These are phyloP conservation scores for Coracopsis vasa DNA, from an alignment of 2,113 vertebrate genomes.

Conservation along the genomic window DNA sequence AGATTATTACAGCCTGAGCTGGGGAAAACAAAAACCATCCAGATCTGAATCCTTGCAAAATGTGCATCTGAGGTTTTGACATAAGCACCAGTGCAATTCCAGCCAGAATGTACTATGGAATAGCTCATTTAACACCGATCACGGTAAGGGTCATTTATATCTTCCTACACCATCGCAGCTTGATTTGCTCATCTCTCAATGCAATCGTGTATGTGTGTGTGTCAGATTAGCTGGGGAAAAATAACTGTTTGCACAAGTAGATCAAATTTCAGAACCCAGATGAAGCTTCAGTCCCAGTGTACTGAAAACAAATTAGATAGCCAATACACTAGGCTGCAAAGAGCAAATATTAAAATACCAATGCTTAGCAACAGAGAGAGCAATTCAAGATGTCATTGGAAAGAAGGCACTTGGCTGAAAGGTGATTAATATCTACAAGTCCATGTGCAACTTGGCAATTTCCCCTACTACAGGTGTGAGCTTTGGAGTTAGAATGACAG, in stretches of 20 bases:
- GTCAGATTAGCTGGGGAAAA: background rate
- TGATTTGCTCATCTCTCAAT: background rate
- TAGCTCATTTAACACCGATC: background rate
- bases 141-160: background rate
- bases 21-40: background rate
- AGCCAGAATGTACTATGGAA: background rate
- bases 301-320: background rate
- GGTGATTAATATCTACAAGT: background rate
- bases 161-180: background rate
- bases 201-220: background rate
- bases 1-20: background rate
- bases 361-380: background rate
- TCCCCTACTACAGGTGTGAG: background rate
- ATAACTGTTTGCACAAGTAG: background rate
- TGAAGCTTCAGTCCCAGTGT: background rate
- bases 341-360: background rate
- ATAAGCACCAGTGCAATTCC: background rate
- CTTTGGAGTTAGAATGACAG: background rate
- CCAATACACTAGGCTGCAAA: background rate
- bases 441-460: background rate
- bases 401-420: background rate
- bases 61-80: background rate
- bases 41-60: background rate
- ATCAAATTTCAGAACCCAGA: background rate
- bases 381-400: background rate